These are phyloP conservation scores for Cheilosia vernalis DNA, from an alignment of 2,888 invertebrate species.

Conservation along the genomic window DNA sequence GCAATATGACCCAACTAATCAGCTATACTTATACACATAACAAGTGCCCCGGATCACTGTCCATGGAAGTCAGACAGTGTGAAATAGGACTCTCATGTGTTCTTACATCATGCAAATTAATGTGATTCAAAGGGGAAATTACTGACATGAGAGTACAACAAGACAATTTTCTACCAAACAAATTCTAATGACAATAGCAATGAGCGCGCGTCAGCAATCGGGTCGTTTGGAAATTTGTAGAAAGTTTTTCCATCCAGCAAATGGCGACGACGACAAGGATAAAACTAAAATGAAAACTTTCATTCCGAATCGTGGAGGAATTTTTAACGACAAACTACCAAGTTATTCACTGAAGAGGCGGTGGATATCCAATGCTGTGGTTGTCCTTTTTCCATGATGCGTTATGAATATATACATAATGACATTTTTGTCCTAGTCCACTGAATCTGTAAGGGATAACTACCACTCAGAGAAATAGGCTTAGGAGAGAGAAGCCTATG, in stretches of 20 bases:
- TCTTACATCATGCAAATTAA: constrained; percentile 25
- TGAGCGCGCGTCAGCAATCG: constrained; percentile 27
- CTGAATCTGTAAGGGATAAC: neutral
- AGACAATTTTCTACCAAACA: constrained; percentile 1
- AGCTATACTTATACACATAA: neutral
- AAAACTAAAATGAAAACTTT: constrained; percentile 31
- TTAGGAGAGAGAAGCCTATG: neutral
- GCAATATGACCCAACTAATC: neutral
- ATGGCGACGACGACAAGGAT: neutral
- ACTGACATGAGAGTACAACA: neutral
- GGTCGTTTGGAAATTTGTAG: constrained; percentile 38
- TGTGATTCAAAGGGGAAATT: constrained; percentile 12
- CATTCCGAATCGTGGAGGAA: constrained; percentile 21
- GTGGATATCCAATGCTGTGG: neutral
- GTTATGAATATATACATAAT: constrained; percentile 2
- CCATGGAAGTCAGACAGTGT: neutral
- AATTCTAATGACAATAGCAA: constrained; percentile 44
- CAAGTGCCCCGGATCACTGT: neutral
- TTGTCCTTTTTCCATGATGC: neutral
- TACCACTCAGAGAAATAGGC: neutral
- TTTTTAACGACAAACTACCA: neutral
- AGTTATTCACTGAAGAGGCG: neutral
- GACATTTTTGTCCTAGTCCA: neutral
- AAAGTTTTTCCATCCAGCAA: neutral
- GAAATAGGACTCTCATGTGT: constrained; percentile 16